Base-by-base conservation (phyloP, 2,888 invertebrate genomes). In the Tetheella fluctuosa region DNA sequence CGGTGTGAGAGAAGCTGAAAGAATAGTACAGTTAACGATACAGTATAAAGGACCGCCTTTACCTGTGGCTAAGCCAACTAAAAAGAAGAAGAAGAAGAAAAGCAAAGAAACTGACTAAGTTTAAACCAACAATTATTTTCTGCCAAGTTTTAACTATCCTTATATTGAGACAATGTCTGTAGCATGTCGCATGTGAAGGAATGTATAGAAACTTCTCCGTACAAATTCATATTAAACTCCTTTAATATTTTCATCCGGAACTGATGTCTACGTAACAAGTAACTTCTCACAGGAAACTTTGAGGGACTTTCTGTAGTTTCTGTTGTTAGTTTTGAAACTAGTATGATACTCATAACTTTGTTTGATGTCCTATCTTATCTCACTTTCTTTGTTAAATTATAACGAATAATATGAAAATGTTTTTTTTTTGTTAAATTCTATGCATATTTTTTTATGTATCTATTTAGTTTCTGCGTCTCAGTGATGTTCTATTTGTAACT, bases 1-100 rank as follows among this genome's bases (percentile, higher is more conserved):
- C 69, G 97, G 97, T 0, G 94, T 97, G 58, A 91, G 97, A 59
- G 97, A 97, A 86, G 97, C 97, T 0, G 95, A 97, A 75, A 91
- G 96, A 70, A 93, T 97, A 62, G 90, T 96, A 52, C 94, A 95
- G 65, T 77, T 95, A 64, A 95, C 95, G 3, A 37, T 80, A n/a
- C 91, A 90, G 61, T 93, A 85, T 65, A 90, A 90, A 79, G 91
- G 93, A 15, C 91, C 91, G 13, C 93, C 92, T 15, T 65, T 88
- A 17, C 89, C 88, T 15, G 13, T 55, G 6, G 7, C 37, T 20
- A 52, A 64, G 17, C 55, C 54, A 8, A 15, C 34, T 30, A 20
- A n/a, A 48, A 48, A 48, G 20, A 48, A 48, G 17, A 20, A 42
- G 42, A 42, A 20, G 8, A 67, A 54, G 42, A n/a, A 34, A 48